Evolutionary conservation across 1,140 invertebrate genomes (phyloP).

Genomic region (Pinna nobilis): DNA sequence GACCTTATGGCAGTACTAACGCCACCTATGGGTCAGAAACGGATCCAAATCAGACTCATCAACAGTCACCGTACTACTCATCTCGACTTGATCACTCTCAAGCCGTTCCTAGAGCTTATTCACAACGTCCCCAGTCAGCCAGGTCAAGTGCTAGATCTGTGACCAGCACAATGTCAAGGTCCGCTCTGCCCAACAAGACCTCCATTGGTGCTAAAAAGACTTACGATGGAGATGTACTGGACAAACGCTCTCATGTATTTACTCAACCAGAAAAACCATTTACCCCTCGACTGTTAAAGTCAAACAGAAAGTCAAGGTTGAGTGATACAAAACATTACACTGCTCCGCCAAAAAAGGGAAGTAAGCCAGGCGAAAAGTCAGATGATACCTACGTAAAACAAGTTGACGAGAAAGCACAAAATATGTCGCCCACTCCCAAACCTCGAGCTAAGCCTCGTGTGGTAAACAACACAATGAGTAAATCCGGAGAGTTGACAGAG

Average conservation of each 20-base stretch:
- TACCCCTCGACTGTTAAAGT: conserved; percentile 70
- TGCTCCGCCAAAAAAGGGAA: conserved; percentile 57
- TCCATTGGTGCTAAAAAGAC: conserved; percentile 46
- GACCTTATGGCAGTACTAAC: conserved; percentile 36
- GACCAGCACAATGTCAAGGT: conserved; percentile 33
- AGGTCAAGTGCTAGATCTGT: conserved; percentile 29
- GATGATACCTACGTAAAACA: conserved; percentile 9
- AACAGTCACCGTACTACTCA: conserved; percentile 5
- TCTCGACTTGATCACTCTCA: conserved; percentile 6
- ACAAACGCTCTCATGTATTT: conserved; percentile 66
- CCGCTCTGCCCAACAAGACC: conserved; percentile 40
- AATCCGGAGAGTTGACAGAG: conserved; percentile 50
- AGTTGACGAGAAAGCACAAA: conserved; percentile 9
- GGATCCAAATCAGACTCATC: background rate
- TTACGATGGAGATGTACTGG: conserved; percentile 67
- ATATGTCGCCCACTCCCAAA: conserved; percentile 34
- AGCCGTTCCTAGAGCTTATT: background rate
- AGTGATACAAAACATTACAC: conserved; percentile 70
- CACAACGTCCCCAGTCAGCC: conserved; percentile 30
- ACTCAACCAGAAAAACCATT: conserved; percentile 70
- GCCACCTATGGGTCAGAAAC: conserved; percentile 44
- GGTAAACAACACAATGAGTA: conserved; percentile 20
- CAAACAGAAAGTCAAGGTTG: conserved; percentile 62
- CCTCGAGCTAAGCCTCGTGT: conserved; percentile 25
- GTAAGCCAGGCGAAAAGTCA: background rate